Conservation (phyloP, 1,140 invertebrate species). For the Charaxes varanes region DNA sequence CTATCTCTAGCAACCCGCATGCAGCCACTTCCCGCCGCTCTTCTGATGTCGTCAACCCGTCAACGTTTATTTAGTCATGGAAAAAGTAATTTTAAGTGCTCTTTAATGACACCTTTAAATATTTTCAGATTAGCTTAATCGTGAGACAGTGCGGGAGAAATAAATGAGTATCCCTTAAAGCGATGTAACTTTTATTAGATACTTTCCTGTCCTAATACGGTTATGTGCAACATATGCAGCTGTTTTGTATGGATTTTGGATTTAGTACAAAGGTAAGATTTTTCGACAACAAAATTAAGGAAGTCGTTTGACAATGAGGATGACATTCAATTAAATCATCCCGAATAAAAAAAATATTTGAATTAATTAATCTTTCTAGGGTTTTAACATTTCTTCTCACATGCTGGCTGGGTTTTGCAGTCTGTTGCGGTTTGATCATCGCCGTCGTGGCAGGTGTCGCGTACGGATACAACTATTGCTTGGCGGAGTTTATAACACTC, state of each 20-base stretch:
- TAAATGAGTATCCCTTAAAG: neutral
- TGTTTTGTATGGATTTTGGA: slow-evolving; percentile 43
- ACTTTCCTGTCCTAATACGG: slow-evolving; percentile 1
- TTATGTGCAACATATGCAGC: slow-evolving; percentile 47
- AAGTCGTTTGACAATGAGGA: no score
- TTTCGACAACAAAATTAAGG: no score
- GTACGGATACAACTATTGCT: slow-evolving; percentile 55
- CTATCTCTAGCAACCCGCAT: no score
- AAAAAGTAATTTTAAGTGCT: no score
- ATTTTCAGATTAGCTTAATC: neutral
- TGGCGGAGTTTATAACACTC: slow-evolving; percentile 41
- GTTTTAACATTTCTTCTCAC: slow-evolving; percentile 37
- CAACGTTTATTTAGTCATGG: no score
- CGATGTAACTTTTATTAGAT: neutral
- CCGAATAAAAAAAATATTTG: slow-evolving; percentile 1
- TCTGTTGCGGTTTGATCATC: slow-evolving; percentile 29
- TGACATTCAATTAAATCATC: neutral
- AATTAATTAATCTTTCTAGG: slow-evolving; percentile 19
- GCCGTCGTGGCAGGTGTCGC: slow-evolving; percentile 37
- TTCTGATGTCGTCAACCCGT: no score
- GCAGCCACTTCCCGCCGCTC: no score
- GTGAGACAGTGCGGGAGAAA: neutral
- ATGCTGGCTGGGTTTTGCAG: slow-evolving; percentile 23
- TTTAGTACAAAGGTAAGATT: slow-evolving; percentile 43
- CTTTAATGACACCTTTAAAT: neutral